Percentiles rank a stretch among this genome's conserved stretches.
Conservation (phyloP, 2,113 vertebrate species). For the Amphiprion ocellaris region DNA sequence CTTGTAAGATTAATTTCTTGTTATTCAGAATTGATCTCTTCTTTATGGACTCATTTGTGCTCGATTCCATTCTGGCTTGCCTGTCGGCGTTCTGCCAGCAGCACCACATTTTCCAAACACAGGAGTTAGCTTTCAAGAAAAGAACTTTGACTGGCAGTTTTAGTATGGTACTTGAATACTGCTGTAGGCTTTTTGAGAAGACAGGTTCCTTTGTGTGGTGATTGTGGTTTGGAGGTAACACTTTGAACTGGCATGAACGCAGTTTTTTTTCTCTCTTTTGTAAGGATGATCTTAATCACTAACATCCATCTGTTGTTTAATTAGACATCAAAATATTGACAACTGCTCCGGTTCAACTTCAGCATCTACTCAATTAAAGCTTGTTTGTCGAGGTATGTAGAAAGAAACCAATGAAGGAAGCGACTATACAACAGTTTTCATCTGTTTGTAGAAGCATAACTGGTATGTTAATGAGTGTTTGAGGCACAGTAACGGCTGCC, state of each 20-base stretch:
- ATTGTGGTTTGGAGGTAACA: conserved; percentile 45
- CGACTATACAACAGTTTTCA: conserved; percentile 15
- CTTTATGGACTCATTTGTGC: conserved; percentile 54
- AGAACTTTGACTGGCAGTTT: conserved; percentile 46
- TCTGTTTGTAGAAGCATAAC: conserved; percentile 54
- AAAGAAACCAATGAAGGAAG: conserved; percentile 40
- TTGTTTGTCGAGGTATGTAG: conserved; percentile 44
- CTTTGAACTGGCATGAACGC: background rate
- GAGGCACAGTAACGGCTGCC: conserved; percentile 28
- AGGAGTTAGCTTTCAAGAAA: conserved; percentile 45
- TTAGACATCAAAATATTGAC: conserved; percentile 45
- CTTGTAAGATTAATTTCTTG: conserved; percentile 71
- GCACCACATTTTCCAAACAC: conserved; percentile 57
- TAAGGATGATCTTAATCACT: conserved; percentile 4
- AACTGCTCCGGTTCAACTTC: conserved; percentile 25
- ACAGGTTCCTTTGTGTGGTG: conserved; percentile 4
- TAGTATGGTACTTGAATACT: conserved; percentile 11
- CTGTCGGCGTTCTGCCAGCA: conserved; percentile 24
- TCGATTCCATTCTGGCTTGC: conserved; percentile 35
- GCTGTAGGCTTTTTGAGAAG: conserved; percentile 19
- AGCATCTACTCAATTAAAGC: conserved; percentile 35
- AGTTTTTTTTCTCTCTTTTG: background rate
- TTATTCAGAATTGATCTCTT: conserved; percentile 69
- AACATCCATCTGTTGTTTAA: conserved; percentile 48
- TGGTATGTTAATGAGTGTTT: conserved; percentile 56